These are phyloP conservation scores for Onychomys leucogaster DNA, from an alignment of 2,797 vertebrate genomes.

Conservation along the genomic window DNA sequence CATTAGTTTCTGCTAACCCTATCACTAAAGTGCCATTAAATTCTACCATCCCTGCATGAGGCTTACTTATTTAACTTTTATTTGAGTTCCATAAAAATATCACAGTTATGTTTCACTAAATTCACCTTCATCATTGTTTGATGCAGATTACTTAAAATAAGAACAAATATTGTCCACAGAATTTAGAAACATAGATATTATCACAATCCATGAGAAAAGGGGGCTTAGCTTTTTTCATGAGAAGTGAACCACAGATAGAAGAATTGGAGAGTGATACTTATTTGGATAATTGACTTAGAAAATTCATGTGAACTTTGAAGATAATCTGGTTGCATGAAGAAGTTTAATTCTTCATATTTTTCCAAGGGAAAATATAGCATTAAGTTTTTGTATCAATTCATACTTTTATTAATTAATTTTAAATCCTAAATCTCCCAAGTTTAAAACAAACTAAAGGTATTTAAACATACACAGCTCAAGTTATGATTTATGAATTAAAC, in stretches of 20 bases:
- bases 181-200: neutral
- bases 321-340: neutral
- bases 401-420: neutral
- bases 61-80: neutral
- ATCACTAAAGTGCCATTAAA: neutral
- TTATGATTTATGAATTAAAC: neutral
- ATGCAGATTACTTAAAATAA: neutral
- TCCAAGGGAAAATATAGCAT: neutral
- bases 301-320: neutral
- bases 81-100: neutral
- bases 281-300: neutral
- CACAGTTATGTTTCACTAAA: neutral
- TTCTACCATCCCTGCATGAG: accelerated
- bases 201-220: neutral
- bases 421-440: neutral
- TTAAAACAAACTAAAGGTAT: neutral
- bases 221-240: neutral
- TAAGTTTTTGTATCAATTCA: neutral
- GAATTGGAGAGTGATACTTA: neutral
- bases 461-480: neutral
- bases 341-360: neutral
- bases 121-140: neutral
- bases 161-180: neutral
- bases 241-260: neutral
- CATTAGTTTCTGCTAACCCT: neutral